Evolutionary conservation across 2,797 vertebrate genomes (phyloP), one percentile per base, ranked within the genome.

Genomic region (Lutjanus argentimaculatus): DNA sequence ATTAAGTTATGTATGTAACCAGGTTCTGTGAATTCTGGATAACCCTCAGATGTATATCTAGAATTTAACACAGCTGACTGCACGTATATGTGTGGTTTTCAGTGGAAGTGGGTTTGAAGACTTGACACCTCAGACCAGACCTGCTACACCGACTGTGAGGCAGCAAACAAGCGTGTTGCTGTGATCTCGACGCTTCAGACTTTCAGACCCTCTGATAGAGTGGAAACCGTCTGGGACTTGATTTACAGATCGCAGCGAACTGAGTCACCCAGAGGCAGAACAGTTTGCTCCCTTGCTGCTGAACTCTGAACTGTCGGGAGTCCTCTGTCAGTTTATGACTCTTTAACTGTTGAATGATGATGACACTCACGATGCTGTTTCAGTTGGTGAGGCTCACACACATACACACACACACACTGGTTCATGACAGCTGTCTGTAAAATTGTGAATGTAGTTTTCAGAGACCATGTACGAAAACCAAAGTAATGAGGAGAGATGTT

Each of bases 161-260:
- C 57, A 55, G 56, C 30, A 61, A 40, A 64, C 59, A 43, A 40
- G 2, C 4, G 58, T 40, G 79, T 51, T 19, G 13, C 8, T 45
- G 56, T 74, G 56, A 77, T 42, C 49, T 83, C 15, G 43, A 30
- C 13, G 62, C 40, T 46, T 71, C 53, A 77, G 67, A 70, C 59
- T 21, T 42, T 25, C 48, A 56, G 78, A 71, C 52, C 62, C 59
- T 36, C 57, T 67, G 66, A 75, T 65, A 22, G 67, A 67, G 63
- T 62, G 40, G 7, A 1, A 75, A 67, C 66, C 67, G 15, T 53
- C 21, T 42, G 55, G 48, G 75, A 56, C 49, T 11, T 43, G 56
- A 43, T 79, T 84, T 68, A 67, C 53, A 73, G 48, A 77, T 65
- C 2, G 7, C 19, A 53, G 56, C 53, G 73, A 59, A 55, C 59